Evolutionary conservation across 2,113 vertebrate species (phyloP), one percentile per base, ranked within the genome.

Genomic region (Carlito syrichta): DNA sequence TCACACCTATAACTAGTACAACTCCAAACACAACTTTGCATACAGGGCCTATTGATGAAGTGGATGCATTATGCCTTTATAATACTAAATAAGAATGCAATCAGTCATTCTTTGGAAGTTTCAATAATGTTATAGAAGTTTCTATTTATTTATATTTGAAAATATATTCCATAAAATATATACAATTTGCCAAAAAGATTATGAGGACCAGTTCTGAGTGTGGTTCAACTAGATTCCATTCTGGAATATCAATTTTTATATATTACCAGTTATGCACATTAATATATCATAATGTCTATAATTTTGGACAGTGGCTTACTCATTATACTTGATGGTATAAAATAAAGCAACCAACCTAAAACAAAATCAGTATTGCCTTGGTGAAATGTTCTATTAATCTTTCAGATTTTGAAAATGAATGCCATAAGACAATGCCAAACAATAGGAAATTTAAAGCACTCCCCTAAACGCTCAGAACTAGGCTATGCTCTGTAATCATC

Each of bases 381-480:
- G 30, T 79, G 68, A 96, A 91, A 63, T 35, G 56, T 91, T 79
- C 50, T 93, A 66, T 89, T 85, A 82, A 82, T 92, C 77, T 81
- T 94, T 96, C 82, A 69, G n/a, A 4, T 86, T 79, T 81, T 68
- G 66, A 90, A 91, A 96, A 77, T 50, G 62, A 96, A 77, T 66
- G n/a, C 69, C 54, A 74, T 16, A 22, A 30, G 66, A 86, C 69
- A 93, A 78, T 69, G 27, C 43, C 62, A 90, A 91, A 56, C 23
- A 93, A 69, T 8, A 54, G 50, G 45, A 76, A 73, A 73, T 60
- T 35, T 82, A 56, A 92, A 89, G 16, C 30, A 50, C 11, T 93
- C 35, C 14, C 52, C 60, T 63, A 73, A 54, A 13, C 38, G 25
- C 48, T 45, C 58, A 93, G 58, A 85, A 73, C 13, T 58, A 8